Conservation (phyloP, 2,888 invertebrate genomes). For the Calameuta pallipes region DNA sequence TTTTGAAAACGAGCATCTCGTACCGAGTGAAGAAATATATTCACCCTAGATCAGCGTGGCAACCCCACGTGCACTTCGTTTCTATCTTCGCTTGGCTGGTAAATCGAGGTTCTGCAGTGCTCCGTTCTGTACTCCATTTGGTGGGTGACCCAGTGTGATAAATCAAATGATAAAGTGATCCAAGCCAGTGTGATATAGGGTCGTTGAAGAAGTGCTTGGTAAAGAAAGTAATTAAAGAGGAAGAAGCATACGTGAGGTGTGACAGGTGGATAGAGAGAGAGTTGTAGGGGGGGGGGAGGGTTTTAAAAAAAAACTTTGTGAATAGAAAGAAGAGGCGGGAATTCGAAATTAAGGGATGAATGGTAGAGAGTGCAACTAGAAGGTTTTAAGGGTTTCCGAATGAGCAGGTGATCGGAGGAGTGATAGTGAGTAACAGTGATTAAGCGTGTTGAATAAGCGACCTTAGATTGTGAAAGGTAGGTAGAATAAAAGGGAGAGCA, state of each 20-base stretch:
- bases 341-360: neutral
- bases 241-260: neutral
- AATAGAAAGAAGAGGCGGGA: neutral
- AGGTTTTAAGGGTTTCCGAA: neutral
- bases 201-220: neutral
- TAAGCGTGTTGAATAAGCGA: neutral
- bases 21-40: conserved; percentile 43
- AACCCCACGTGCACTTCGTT: neutral
- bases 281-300: neutral
- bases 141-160: conserved; percentile 58
- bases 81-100: conserved; percentile 29
- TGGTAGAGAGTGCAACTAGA: neutral
- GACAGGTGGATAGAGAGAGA: neutral
- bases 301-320: neutral
- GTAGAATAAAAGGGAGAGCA: neutral
- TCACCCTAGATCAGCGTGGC: neutral
- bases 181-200: neutral
- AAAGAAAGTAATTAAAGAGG: neutral
- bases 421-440: neutral
- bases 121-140: conserved; percentile 50
- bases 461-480: neutral
- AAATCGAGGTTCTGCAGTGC: conserved; percentile 54
- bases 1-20: conserved; percentile 56
- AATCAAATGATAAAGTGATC: conserved; percentile 28
- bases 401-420: neutral